Percentiles rank a stretch among this genome's conserved stretches.
These are phyloP conservation scores for Hirudinaria manillensis DNA, from an alignment of 2,888 invertebrate species.

Conservation along the genomic window DNA sequence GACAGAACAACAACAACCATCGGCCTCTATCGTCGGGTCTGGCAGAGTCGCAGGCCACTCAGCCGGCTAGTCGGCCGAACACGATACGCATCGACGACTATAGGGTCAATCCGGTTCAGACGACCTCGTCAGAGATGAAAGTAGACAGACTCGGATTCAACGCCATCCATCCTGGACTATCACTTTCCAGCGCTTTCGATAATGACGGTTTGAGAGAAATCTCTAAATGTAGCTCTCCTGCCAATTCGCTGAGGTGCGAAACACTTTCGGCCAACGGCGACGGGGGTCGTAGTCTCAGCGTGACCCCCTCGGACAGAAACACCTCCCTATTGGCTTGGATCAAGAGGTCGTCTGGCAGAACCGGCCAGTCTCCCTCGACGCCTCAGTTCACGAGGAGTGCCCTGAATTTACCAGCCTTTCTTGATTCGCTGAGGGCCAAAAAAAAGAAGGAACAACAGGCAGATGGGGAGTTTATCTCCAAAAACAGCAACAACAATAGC, in stretches of 20 bases:
- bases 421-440: neutral
- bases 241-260: too few relatives aligned
- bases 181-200: too few relatives aligned
- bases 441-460: neutral
- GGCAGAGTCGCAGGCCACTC: neutral
- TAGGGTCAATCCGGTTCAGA: neutral
- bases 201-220: too few relatives aligned
- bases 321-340: slow-evolving; percentile 1
- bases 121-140: neutral
- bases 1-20: neutral
- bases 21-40: neutral
- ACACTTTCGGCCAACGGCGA: neutral
- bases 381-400: neutral
- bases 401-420: neutral
- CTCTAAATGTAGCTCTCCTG: too few relatives aligned
- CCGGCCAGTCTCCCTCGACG: neutral
- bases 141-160: neutral
- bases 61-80: neutral
- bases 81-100: slow-evolving; percentile 2
- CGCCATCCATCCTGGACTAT: too few relatives aligned
- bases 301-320: neutral
- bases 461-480: too few relatives aligned
- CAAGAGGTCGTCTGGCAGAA: neutral
- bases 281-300: neutral
- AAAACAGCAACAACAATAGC: too few relatives aligned